Base-by-base conservation (phyloP, 2,888 invertebrate genomes). In the Alcis repandata region DNA sequence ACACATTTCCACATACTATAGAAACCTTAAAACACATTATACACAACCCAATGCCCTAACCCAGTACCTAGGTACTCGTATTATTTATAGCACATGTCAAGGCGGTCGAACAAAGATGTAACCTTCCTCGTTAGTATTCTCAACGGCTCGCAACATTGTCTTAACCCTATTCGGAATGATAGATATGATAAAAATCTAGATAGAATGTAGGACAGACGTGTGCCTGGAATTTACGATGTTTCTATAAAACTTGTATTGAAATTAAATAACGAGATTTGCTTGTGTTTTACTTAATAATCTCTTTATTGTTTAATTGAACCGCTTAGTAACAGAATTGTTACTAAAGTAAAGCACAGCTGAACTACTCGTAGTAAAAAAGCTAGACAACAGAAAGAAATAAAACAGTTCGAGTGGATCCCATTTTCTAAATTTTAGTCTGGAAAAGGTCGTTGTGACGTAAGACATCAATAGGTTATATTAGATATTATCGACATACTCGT, bases 161-260 rank as follows among this genome's bases (percentile, higher is more conserved):
- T 65, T 33, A 52, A 51, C 65, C 65, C 59, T 57, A 46, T 57
- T 57, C 10, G 60, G 65, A 48, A 54, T 49, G 45, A 57, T 52
- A 65, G 56, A 60, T 65, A 65, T 65, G 60, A 65, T 65, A 57
- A 46, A 65, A 57, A 65, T 60, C 60, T 60, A 57, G 46, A 51
- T 49, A 52, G 19, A 46, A 48, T 58, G 32, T 62, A 45, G 64
- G 54, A 43, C 64, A 54, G 36, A 22, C 56, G 54, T 59, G 59
- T 20, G 51, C 40, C 7, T 8, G 38, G 49, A 59, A 64, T 59
- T 51, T 49, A 40, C 48, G 43, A 59, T 59, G 54, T 64, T 48
- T 19, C 33, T 58, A 38, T 11, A 38, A n/a, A 43, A 41, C 8
- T 43, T 54, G 20, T 27, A 22, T 54, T 32, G 9, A 6, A 8